Conservation (phyloP, 1,140 invertebrate genomes). For the Drosophila bifasciata region DNA sequence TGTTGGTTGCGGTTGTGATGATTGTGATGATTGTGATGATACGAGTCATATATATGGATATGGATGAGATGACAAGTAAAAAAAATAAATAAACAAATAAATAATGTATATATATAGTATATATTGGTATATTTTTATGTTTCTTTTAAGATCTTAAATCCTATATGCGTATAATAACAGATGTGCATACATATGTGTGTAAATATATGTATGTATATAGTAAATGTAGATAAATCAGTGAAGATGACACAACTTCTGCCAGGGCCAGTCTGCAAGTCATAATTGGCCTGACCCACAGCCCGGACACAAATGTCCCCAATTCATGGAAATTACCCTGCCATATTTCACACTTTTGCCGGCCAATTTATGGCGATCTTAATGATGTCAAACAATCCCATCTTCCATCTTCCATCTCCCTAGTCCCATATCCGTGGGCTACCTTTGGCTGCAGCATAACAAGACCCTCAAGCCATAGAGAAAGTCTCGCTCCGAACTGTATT, state of each 20-base stretch:
- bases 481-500: constrained; percentile 32
- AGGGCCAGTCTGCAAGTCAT: constrained; percentile 45
- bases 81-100: constrained; percentile 51
- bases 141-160: constrained; percentile 34
- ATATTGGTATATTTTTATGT: constrained; percentile 31
- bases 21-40: constrained; percentile 43
- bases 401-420: constrained; percentile 12
- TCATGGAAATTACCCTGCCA: constrained; percentile 52
- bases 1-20: constrained; percentile 33
- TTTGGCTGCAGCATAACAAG: constrained; percentile 28
- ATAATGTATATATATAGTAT: constrained; percentile 36
- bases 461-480: constrained; percentile 72
- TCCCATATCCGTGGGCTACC: constrained; percentile 70
- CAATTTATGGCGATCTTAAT: constrained; percentile 63
- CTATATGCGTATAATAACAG: constrained; percentile 38
- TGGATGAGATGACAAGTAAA: constrained; percentile 46
- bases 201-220: too few relatives aligned
- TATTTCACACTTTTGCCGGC: constrained; percentile 76
- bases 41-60: constrained; percentile 21
- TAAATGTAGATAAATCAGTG: constrained; percentile 21
- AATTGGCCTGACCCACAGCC: constrained; percentile 59
- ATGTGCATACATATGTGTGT: too few relatives aligned
- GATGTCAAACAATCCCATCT: constrained; percentile 54
- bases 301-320: constrained; percentile 57
- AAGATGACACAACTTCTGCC: constrained; percentile 68